Evolutionary conservation across 2,113 vertebrate species (phyloP).

Genomic region (Ptychochromis oligacanthus): DNA sequence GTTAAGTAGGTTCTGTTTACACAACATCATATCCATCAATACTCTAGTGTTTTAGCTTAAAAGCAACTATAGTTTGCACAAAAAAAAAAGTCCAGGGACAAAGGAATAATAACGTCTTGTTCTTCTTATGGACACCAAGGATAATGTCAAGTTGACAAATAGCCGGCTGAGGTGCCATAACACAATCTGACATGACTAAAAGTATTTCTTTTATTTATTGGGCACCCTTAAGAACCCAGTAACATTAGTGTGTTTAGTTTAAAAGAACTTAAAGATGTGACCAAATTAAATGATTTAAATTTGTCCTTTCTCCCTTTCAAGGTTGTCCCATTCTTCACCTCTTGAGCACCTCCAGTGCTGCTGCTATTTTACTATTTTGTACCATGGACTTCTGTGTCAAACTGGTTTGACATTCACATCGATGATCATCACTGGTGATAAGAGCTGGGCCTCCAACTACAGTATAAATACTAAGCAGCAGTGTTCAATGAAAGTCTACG

Average conservation of each 20-base stretch:
- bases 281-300: neutral
- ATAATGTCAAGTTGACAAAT: neutral
- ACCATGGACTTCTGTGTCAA: too few species aligned
- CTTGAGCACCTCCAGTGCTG: too few species aligned
- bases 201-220: neutral
- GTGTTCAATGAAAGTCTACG: too few species aligned
- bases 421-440: too few species aligned
- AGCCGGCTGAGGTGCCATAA: neutral
- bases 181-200: neutral
- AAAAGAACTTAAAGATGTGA: neutral
- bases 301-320: too few species aligned
- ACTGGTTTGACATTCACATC: too few species aligned
- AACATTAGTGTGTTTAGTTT: neutral
- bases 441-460: too few species aligned
- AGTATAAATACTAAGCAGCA: too few species aligned
- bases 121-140: neutral
- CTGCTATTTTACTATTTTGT: too few species aligned
- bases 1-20: rapidly evolving
- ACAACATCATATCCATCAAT: neutral
- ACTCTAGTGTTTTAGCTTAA: neutral
- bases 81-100: neutral
- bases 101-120: neutral
- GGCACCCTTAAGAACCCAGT: neutral
- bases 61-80: neutral
- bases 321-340: too few species aligned